A percentile compares a stretch with the other conserved stretches of the same genome.
phyloP scores from a whole-genome alignment of 2,113 vertebrate genomes.

The Poeciliopsis turrubarensis region DNA sequence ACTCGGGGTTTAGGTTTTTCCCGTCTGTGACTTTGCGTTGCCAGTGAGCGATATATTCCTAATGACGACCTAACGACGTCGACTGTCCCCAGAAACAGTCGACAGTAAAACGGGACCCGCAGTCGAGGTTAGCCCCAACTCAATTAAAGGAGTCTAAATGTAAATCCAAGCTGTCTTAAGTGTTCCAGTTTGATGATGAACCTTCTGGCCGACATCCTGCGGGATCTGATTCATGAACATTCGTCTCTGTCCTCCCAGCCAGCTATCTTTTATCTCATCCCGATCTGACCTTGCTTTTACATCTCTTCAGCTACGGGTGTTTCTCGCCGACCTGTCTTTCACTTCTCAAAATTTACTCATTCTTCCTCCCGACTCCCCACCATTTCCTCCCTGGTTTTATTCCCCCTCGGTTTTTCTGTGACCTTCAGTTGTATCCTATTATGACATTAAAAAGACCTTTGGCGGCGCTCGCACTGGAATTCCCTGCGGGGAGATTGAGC shows the following conservation, averaged over 20 bases:
- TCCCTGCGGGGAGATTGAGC: conserved; percentile 48
- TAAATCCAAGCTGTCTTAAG: conserved; percentile 66
- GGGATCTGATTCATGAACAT: conserved; percentile 36
- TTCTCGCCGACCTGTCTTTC: conserved; percentile 8
- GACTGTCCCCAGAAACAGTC: conserved; percentile 49
- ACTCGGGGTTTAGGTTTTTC: conserved; percentile 51
- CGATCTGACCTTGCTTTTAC: conserved; percentile 28
- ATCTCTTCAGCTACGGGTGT: conserved; percentile 18
- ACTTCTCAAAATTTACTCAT: not conserved
- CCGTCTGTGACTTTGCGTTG: conserved; percentile 40
- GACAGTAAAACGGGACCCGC: conserved; percentile 64
- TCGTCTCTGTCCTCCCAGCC: conserved; percentile 32
- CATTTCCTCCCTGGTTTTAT: conserved; percentile 5
- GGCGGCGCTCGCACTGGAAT: conserved; percentile 29
- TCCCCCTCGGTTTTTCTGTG: conserved; percentile 18
- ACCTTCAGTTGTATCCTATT: conserved; percentile 33
- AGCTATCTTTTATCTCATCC: conserved; percentile 29
- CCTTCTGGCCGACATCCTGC: conserved; percentile 58
- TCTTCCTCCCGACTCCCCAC: not conserved
- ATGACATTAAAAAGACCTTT: conserved; percentile 64
- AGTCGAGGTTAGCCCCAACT: conserved; percentile 48
- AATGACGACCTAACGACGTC: conserved; percentile 55
- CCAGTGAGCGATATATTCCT: conserved; percentile 55
- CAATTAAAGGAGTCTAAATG: conserved; percentile 66
- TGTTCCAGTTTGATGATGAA: conserved; percentile 63